Evolutionary conservation across 1,140 invertebrate species (phyloP).

Genomic region (Conus ventricosus): DNA sequence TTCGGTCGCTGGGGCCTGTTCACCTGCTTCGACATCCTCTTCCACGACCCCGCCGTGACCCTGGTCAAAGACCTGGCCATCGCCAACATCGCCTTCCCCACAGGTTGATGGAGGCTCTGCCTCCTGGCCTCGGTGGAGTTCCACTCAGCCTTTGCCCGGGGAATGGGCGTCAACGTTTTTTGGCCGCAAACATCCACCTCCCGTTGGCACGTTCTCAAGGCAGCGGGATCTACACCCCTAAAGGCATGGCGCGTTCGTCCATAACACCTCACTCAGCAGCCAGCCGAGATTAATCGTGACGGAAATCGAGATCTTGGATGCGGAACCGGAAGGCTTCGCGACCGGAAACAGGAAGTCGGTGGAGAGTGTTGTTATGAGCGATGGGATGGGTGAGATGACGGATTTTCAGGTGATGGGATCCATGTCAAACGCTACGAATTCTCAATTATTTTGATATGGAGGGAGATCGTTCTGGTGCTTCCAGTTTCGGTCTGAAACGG

Average conservation of each 20-base stretch:
- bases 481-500: not conserved
- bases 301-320: constrained; percentile 46
- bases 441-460: too few relatives aligned
- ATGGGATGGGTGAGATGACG: too few relatives aligned
- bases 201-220: constrained; percentile 76
- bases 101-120: constrained; percentile 84
- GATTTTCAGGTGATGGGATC: too few relatives aligned
- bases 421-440: too few relatives aligned
- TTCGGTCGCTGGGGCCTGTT: constrained; percentile 88
- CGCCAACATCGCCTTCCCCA: constrained; percentile 83
- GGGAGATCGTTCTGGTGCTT: too few relatives aligned
- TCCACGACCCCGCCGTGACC: constrained; percentile 78
- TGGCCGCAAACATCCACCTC: constrained; percentile 78
- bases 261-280: constrained; percentile 39
- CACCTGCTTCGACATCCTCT: constrained; percentile 86
- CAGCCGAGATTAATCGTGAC: constrained; percentile 55
- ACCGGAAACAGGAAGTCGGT: not conserved
- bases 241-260: constrained; percentile 52
- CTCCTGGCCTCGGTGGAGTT: constrained; percentile 78
- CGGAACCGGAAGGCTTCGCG: not conserved
- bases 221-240: constrained; percentile 77
- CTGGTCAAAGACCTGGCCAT: constrained; percentile 77
- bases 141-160: constrained; percentile 78
- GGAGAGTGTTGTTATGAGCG: too few relatives aligned
- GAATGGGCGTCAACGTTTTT: constrained; percentile 78